Conservation (phyloP, 2,797 vertebrate species). For the Hippocampus kuda region DNA sequence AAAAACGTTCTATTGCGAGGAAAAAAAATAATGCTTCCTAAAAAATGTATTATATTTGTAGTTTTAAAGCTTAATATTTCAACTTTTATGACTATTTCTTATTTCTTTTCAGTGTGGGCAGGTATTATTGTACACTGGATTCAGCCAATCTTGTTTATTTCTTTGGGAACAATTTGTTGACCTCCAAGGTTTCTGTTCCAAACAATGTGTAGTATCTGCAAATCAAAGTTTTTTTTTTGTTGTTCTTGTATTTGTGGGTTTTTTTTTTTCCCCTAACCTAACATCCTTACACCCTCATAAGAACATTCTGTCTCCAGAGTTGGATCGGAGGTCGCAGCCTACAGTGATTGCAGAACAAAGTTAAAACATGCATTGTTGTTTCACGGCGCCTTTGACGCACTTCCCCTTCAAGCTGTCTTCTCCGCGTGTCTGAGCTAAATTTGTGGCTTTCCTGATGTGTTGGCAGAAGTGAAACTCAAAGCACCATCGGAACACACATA, state of each 20-base stretch:
- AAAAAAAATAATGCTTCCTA: too few relatives aligned
- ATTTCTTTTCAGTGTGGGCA: too few relatives aligned
- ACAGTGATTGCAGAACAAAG: slow-evolving; percentile 11
- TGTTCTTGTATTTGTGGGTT: too few relatives aligned
- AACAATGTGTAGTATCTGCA: slow-evolving; percentile 6
- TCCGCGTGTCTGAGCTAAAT: slow-evolving; percentile 28
- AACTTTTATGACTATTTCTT: too few relatives aligned
- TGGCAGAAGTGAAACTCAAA: slow-evolving; percentile 47
- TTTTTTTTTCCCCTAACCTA: slow-evolving; percentile 20
- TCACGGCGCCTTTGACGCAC: slow-evolving; percentile 32
- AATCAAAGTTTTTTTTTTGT: neutral
- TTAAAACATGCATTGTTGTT: slow-evolving; percentile 36
- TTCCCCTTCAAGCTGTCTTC: slow-evolving; percentile 42
- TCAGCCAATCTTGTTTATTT: too few relatives aligned
- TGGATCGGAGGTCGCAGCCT: neutral
- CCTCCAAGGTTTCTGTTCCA: neutral
- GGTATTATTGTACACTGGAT: too few relatives aligned
- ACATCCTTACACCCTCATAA: neutral
- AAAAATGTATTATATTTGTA: too few relatives aligned
- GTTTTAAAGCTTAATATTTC: too few relatives aligned
- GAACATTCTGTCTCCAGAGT: neutral
- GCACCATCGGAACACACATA: slow-evolving; percentile 29
- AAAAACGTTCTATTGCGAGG: too few relatives aligned
- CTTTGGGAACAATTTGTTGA: slow-evolving; percentile 8
- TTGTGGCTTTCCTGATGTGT: slow-evolving; percentile 50